A percentile compares a stretch with the other conserved stretches of the same genome.
Conservation (phyloP, 2,888 invertebrate genomes). For the Polymixis flavicincta region DNA sequence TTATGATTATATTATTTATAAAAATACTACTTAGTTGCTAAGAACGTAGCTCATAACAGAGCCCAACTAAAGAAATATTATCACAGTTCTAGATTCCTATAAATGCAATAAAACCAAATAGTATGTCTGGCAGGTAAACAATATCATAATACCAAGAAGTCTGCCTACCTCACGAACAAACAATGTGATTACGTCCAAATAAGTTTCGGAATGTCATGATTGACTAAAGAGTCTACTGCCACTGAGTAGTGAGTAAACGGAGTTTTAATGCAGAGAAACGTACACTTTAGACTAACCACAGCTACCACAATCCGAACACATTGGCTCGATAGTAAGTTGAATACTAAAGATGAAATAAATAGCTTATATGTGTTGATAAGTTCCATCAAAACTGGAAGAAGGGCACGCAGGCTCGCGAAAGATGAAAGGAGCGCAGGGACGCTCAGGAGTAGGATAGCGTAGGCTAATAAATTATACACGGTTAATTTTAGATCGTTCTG, state of each 20-base stretch:
- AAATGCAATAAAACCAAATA: conserved; percentile 37
- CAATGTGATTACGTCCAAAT: conserved; percentile 50
- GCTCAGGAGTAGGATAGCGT: too few species aligned
- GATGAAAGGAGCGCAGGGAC: too few species aligned
- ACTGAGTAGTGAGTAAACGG: conserved; percentile 20
- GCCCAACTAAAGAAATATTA: neutral
- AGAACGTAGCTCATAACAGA: neutral
- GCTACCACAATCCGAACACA: neutral
- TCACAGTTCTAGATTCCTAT: conserved; percentile 14
- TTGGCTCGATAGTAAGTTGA: neutral
- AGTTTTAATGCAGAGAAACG: conserved; percentile 1
- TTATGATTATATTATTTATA: too few species aligned
- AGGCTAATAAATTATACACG: too few species aligned
- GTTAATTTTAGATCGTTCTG: too few species aligned
- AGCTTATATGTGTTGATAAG: neutral
- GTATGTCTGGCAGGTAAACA: conserved; percentile 55
- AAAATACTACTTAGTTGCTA: neutral
- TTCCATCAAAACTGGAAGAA: too few species aligned
- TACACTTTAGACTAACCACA: neutral
- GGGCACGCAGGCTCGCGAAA: too few species aligned
- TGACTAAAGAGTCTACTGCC: neutral
- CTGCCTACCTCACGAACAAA: conserved; percentile 41
- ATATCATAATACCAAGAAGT: conserved; percentile 47
- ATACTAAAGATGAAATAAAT: neutral
- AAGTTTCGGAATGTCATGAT: conserved; percentile 34